Percentiles rank a stretch among this genome's conserved stretches.
These are phyloP conservation scores for Lophius piscatorius DNA, from an alignment of 2,113 vertebrate genomes.

Conservation along the genomic window DNA sequence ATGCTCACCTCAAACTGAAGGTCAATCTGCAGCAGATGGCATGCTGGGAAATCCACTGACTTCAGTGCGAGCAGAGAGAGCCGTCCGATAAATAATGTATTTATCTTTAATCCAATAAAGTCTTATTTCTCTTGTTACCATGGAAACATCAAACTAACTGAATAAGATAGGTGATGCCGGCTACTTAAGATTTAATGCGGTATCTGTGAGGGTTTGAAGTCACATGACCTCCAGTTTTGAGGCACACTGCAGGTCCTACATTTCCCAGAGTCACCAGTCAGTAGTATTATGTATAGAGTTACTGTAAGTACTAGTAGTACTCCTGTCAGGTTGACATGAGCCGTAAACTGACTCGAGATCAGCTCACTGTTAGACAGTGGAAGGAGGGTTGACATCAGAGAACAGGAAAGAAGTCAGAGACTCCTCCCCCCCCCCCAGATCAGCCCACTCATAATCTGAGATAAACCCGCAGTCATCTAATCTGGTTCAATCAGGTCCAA, in stretches of 20 bases:
- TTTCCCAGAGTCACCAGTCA: neutral
- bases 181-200: neutral
- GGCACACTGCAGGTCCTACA: neutral
- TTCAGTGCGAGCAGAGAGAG: too few species aligned
- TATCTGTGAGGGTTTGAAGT: neutral
- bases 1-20: slow-evolving; percentile 11
- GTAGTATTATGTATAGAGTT: neutral
- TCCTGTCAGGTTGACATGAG: neutral
- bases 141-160: neutral
- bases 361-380: neutral
- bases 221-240: neutral
- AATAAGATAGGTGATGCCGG: neutral
- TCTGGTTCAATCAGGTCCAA: too few species aligned
- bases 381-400: slow-evolving; percentile 7
- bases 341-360: neutral
- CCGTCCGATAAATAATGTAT: too few species aligned
- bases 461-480: slow-evolving; percentile 19
- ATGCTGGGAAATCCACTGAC: slow-evolving; percentile 10
- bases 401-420: neutral
- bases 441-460: slow-evolving; percentile 23
- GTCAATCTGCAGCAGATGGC: slow-evolving; percentile 27
- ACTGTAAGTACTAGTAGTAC: neutral
- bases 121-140: neutral
- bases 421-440: neutral
- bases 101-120: too few species aligned